Base-by-base conservation (phyloP, 2,797 vertebrate species). In the Cyclopterus lumpus region DNA sequence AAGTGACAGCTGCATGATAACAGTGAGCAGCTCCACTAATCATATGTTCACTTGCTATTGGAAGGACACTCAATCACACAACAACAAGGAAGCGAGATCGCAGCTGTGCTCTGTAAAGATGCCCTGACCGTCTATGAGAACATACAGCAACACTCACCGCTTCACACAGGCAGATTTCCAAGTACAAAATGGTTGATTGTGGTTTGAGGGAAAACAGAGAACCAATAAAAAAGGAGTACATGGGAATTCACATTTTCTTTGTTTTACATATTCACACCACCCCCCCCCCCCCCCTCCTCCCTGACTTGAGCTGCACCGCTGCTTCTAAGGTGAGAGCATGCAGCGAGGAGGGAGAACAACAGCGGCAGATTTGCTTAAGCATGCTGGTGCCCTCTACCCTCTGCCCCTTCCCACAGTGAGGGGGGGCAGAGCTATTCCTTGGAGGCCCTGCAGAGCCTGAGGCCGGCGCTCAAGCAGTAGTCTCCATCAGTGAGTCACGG, bases 401-500 rank as follows among this genome's bases (percentile, higher is more conserved):
- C 90, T 94, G 92, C 93, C 93, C 94, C 93, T 93, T 93, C 91
- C 88, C 92, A 92, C 89, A 89, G 91, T 88, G 84, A 64, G 69
- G 77, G 70, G 66, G 67, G 74, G 80, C 67, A 86, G 83, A 66
- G 73, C 66, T 92, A 93, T 94, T 94, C 94, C 93, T 89, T 75
- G 82, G 93, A 94, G 94, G 90, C 90, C 90, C 80, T 1, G 73
- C 83, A 82, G 78, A 91, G 94, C 95, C 95, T 62, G 89, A 91
- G 93, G 95, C 92, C 87, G 75, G 79, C 84, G 87, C 93, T 93
- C 89, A 87, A 94, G 93, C 91, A 93, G 90, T 88, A 93, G 94
- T 92, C 93, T 95, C 93, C 88, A 92, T 93, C 93, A 94, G 93
- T 95, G 95, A 95, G 94, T 95, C 95, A 96, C 92, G 88, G 95